Percentiles rank a stretch among this genome's conserved stretches.
Conservation (phyloP, 1,140 invertebrate species). For the Meloidogyne chitwoodi region DNA sequence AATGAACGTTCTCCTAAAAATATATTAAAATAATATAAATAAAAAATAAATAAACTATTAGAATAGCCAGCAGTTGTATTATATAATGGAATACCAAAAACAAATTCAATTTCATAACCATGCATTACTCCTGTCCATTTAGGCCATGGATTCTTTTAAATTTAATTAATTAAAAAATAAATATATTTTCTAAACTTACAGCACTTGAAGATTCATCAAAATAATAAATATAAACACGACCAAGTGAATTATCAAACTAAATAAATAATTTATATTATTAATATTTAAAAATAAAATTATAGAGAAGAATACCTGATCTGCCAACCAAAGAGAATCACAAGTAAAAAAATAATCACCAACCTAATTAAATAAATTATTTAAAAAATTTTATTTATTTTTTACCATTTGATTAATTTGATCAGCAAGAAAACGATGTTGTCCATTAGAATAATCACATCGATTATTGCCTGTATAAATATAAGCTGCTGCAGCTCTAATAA, state of each 20-base stretch:
- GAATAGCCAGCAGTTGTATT: conserved; percentile 55
- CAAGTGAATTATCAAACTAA: conserved; percentile 40
- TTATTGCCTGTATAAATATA: conserved; percentile 51
- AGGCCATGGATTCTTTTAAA: conserved; percentile 76
- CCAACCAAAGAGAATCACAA: conserved; percentile 57
- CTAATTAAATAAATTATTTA: not conserved
- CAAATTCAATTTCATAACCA: conserved; percentile 77
- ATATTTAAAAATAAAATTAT: not conserved
- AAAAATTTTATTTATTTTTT: conserved; percentile 24
- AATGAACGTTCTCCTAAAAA: conserved; percentile 23
- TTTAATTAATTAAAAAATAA: not conserved
- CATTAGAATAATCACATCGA: conserved; percentile 39
- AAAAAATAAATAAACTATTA: conserved; percentile 19
- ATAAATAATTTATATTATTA: too few species aligned
- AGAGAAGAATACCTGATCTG: conserved; percentile 38
- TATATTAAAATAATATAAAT: not conserved
- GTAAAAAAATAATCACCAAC: conserved; percentile 56
- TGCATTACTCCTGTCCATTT: conserved; percentile 92
- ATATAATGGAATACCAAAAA: conserved; percentile 58
- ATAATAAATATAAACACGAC: conserved; percentile 56
- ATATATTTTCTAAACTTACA: not conserved
- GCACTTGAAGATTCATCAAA: conserved; percentile 53
- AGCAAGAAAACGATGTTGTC: conserved; percentile 43
- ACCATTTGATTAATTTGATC: conserved; percentile 60
- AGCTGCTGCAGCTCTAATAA: conserved; percentile 51